These are phyloP conservation scores for Melieria picta DNA, from an alignment of 2,888 invertebrate species.

Conservation along the genomic window DNA sequence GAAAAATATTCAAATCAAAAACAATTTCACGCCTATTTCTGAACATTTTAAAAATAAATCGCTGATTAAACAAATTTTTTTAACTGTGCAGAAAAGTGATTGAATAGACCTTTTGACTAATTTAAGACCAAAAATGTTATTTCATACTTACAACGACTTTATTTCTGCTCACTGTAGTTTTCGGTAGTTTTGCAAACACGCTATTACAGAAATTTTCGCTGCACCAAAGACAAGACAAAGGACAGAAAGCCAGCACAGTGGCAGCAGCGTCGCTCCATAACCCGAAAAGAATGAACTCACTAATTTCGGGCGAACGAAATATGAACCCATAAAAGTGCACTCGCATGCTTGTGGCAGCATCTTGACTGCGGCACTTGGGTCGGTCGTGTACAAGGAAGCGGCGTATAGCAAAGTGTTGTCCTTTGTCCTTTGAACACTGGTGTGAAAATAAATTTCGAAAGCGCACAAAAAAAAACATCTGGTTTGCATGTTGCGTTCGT, in stretches of 20 bases:
- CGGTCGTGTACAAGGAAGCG: neutral
- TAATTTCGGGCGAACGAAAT: conserved; percentile 59
- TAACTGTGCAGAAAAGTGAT: too few relatives aligned
- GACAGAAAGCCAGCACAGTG: conserved; percentile 4
- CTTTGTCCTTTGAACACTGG: conserved; percentile 47
- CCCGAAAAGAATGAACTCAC: conserved; percentile 52
- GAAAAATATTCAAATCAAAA: too few relatives aligned
- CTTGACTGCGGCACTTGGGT: conserved; percentile 52
- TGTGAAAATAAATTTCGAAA: conserved; percentile 60
- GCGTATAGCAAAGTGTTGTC: conserved; percentile 37
- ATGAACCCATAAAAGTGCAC: conserved; percentile 61
- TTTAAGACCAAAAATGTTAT: too few relatives aligned
- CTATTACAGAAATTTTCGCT: too few relatives aligned
- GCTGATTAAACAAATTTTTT: too few relatives aligned
- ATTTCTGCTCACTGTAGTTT: too few relatives aligned
- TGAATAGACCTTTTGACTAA: too few relatives aligned
- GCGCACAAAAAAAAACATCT: conserved; percentile 45
- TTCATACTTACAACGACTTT: too few relatives aligned
- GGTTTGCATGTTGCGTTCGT: conserved; percentile 45
- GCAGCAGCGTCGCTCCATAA: conserved; percentile 40
- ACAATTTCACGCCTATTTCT: too few relatives aligned
- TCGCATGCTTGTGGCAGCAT: conserved; percentile 49
- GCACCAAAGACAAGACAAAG: neutral
- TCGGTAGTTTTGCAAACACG: too few relatives aligned
- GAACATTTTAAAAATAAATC: too few relatives aligned